These are phyloP conservation scores for Nothocercus julius DNA, from an alignment of 2,113 vertebrate genomes.

Conservation along the genomic window DNA sequence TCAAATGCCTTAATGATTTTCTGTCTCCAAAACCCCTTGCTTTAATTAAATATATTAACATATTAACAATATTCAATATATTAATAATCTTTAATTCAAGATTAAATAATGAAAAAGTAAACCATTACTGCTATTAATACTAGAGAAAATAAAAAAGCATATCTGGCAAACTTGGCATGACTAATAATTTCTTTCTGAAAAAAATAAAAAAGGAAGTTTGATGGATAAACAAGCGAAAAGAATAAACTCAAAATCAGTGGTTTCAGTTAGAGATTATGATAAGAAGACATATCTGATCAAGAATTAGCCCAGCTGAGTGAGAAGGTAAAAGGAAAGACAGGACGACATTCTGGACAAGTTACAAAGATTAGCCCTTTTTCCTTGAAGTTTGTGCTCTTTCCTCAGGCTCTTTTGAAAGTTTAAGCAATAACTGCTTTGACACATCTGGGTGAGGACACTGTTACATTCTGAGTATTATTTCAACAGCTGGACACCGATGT, in stretches of 20 bases:
- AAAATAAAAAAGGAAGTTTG: background rate
- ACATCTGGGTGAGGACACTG: background rate
- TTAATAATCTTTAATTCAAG: background rate
- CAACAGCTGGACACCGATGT: background rate
- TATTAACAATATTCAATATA: too few species aligned
- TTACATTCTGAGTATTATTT: background rate
- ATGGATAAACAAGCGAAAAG: background rate
- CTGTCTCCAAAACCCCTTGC: background rate
- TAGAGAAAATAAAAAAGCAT: background rate
- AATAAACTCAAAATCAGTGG: background rate
- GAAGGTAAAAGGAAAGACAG: background rate
- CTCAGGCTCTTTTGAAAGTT: background rate
- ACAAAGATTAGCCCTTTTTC: background rate
- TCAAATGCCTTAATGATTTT: background rate
- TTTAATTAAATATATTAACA: too few species aligned
- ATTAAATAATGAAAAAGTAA: background rate
- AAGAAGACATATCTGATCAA: background rate
- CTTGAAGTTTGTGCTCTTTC: background rate
- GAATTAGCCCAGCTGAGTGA: background rate
- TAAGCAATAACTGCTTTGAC: background rate
- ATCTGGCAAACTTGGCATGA: background rate
- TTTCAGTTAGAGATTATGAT: background rate
- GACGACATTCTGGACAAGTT: background rate
- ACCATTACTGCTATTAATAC: background rate
- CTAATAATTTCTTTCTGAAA: background rate